Conservation (phyloP, 2,797 vertebrate species). For the Emydoidea blandingii region DNA sequence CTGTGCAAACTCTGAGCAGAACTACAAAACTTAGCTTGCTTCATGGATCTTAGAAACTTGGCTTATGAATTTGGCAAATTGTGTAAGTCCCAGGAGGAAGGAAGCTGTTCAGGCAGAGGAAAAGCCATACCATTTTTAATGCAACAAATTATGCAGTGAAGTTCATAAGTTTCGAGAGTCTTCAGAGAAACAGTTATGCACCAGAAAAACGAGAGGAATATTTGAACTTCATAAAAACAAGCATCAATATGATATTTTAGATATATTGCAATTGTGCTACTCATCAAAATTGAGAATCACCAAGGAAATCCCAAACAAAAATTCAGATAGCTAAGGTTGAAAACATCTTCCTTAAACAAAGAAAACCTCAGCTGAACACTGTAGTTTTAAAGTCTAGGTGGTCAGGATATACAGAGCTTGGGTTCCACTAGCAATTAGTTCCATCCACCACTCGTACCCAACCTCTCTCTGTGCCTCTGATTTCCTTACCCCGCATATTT, state of each 20-base stretch:
- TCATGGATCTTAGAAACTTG: not conserved
- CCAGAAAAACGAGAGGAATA: not conserved
- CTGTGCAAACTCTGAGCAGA: not conserved
- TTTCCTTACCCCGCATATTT: not conserved
- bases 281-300: not conserved
- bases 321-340: not conserved
- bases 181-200: not conserved
- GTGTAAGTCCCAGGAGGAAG: not conserved
- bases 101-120: not conserved
- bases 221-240: not conserved
- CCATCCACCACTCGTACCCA: not conserved
- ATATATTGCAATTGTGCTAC: not conserved
- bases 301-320: not conserved
- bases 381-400: not conserved
- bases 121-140: not conserved
- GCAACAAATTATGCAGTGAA: not conserved
- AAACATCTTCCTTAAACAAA: not conserved
- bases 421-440: not conserved
- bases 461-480: not conserved
- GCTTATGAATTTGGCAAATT: not conserved
- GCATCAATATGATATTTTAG: not conserved
- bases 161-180: not conserved
- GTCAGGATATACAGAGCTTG: not conserved
- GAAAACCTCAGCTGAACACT: not conserved
- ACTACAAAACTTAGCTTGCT: not conserved